Evolutionary conservation across 2,888 invertebrate genomes (phyloP).

Genomic region (Tetheella fluctuosa): DNA sequence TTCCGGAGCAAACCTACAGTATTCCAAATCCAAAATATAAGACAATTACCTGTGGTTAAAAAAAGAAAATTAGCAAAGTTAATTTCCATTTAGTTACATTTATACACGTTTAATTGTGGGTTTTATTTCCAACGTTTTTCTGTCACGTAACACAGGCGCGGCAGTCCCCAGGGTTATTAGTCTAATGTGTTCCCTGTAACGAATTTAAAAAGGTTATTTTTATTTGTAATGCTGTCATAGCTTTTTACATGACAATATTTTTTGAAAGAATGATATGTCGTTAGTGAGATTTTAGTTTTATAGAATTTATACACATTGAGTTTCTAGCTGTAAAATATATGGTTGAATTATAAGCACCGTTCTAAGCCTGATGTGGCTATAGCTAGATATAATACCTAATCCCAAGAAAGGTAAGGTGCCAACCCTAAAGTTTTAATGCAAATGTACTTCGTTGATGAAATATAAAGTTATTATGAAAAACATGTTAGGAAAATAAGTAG

Average conservation of each 20-base stretch:
- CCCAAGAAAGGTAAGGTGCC: background rate
- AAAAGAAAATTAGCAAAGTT: conserved; percentile 19
- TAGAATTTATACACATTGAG: too few relatives aligned
- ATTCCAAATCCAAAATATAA: background rate
- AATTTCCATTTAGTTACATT: conserved; percentile 33
- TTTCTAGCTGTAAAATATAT: too few relatives aligned
- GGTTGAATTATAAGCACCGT: too few relatives aligned
- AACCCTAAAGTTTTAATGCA: background rate
- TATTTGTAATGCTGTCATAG: conserved; percentile 7
- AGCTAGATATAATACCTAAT: background rate
- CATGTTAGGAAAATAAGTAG: background rate
- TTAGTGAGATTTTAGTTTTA: background rate
- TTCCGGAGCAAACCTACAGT: too few relatives aligned
- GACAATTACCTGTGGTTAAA: background rate
- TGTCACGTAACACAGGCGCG: conserved; percentile 54
- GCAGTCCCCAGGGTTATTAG: conserved; percentile 18
- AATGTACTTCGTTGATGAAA: background rate
- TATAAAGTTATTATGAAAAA: background rate
- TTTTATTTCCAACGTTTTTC: conserved; percentile 45
- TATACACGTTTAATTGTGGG: conserved; percentile 44
- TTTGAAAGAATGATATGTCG: background rate
- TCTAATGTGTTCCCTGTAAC: conserved; percentile 10
- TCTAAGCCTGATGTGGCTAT: too few relatives aligned
- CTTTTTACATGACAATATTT: background rate
- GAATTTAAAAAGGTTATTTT: conserved; percentile 6